phyloP scores from a whole-genome alignment of 2,888 invertebrate genomes.

The Cantharis flavilabris region DNA sequence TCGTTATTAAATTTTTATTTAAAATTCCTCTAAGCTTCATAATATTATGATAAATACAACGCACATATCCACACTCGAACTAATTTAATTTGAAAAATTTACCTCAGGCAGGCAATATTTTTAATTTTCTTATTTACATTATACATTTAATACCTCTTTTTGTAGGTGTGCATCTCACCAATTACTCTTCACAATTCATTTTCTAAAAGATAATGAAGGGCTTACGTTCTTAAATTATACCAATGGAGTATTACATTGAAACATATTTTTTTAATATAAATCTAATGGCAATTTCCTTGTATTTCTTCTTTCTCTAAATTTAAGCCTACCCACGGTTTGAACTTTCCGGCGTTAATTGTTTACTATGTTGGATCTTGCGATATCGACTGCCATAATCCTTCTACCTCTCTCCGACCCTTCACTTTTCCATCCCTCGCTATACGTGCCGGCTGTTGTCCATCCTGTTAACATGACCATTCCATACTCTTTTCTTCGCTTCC shows the following conservation, averaged over 20 bases:
- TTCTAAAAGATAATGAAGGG: neutral
- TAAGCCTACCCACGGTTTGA: neutral
- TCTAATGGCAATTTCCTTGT: too few relatives aligned
- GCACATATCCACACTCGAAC: neutral
- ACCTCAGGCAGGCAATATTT: neutral
- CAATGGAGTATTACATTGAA: neutral
- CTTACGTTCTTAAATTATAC: neutral
- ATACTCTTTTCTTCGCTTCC: too few relatives aligned
- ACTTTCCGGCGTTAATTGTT: neutral
- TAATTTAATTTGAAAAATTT: neutral
- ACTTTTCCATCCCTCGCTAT: neutral
- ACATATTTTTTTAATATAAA: too few relatives aligned
- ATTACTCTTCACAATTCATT: neutral
- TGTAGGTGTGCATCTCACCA: neutral
- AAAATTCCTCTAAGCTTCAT: neutral
- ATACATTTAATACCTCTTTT: neutral
- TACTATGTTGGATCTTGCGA: neutral
- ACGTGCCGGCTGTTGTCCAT: neutral
- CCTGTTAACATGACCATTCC: too few relatives aligned
- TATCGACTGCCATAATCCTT: neutral
- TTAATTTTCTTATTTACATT: neutral
- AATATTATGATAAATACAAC: neutral
- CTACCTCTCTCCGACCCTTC: neutral
- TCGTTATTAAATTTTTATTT: neutral
- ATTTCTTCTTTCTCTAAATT: neutral